phyloP scores from a whole-genome alignment of 2,797 vertebrate genomes.

The Onychomys arenicola region DNA sequence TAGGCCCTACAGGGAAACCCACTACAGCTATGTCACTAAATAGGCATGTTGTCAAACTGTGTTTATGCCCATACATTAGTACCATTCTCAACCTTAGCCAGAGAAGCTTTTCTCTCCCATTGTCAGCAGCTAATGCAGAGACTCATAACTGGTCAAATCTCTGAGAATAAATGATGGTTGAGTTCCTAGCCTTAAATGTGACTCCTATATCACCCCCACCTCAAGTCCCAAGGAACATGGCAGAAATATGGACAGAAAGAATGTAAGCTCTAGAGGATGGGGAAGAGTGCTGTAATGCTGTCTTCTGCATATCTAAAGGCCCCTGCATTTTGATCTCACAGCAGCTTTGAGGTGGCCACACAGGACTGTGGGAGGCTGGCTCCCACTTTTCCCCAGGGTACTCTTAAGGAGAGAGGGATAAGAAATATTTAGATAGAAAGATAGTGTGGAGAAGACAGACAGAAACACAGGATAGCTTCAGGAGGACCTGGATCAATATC shows the following conservation, averaged over 20 bases:
- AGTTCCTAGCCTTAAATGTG: background rate
- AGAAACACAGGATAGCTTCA: too few relatives aligned
- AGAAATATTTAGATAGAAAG: too few relatives aligned
- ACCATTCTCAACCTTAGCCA: background rate
- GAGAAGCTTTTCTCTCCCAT: background rate
- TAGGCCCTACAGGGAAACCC: background rate
- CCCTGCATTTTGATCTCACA: too few relatives aligned
- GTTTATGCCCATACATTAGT: background rate
- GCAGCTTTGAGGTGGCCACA: too few relatives aligned
- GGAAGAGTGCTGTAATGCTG: too few relatives aligned
- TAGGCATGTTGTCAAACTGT: background rate
- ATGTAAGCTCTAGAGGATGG: background rate
- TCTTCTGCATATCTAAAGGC: background rate
- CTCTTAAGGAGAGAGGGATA: too few relatives aligned
- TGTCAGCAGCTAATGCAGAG: background rate
- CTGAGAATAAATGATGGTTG: too few relatives aligned
- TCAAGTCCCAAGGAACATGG: background rate
- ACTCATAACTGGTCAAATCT: background rate
- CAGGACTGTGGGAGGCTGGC: too few relatives aligned
- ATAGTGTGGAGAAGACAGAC: too few relatives aligned
- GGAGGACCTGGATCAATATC: too few relatives aligned
- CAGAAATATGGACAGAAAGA: background rate
- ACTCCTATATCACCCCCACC: background rate
- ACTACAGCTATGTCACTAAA: background rate
- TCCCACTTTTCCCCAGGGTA: too few relatives aligned